These are phyloP conservation scores for Strigamia transsilvanica DNA, from an alignment of 2,888 invertebrate genomes.

Conservation along the genomic window DNA sequence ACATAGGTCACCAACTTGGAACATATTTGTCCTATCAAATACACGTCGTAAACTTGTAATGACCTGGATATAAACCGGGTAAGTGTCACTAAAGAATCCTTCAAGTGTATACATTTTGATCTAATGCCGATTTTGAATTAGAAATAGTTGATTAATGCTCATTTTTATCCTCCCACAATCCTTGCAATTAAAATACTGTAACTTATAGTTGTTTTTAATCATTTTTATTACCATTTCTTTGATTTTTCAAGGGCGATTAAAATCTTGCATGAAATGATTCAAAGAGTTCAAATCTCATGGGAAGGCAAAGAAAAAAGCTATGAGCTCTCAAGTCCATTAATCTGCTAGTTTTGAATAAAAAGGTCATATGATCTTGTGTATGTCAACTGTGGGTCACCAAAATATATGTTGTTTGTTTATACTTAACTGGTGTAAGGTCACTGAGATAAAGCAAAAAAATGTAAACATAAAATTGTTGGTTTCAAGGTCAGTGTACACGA, in stretches of 20 bases:
- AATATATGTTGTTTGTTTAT: background rate
- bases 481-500: constrained; percentile 31
- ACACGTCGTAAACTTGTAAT: constrained; percentile 36
- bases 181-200: background rate
- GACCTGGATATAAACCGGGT: constrained; percentile 22
- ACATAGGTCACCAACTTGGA: constrained; percentile 26
- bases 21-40: constrained; percentile 24
- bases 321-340: background rate
- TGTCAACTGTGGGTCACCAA: background rate
- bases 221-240: constrained; percentile 12
- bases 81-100: constrained; percentile 24
- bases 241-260: background rate
- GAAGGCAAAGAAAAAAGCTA: background rate
- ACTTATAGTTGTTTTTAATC: background rate
- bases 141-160: background rate
- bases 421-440: background rate
- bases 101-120: background rate
- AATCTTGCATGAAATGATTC: background rate
- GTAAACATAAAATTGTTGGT: constrained; percentile 19
- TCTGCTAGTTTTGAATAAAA: background rate
- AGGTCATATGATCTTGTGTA: constrained; percentile 2
- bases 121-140: background rate
- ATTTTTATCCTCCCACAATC: background rate
- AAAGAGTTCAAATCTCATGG: background rate
- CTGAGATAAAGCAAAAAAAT: background rate